Percentiles rank a stretch among this genome's conserved stretches.
Conservation (phyloP, 2,797 vertebrate species). For the Nyctibius grandis region DNA sequence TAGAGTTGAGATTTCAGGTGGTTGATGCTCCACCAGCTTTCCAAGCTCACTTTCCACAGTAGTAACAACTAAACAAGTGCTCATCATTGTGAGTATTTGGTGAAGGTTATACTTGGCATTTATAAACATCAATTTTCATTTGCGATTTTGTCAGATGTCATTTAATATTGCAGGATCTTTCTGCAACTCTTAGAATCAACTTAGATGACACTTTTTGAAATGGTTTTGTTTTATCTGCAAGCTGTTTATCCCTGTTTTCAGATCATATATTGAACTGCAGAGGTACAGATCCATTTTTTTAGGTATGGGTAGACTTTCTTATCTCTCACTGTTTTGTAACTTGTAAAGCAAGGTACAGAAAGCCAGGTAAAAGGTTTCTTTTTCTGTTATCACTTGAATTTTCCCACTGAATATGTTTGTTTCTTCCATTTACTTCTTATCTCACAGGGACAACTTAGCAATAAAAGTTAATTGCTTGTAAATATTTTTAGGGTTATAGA, state of each 20-base stretch:
- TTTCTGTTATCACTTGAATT: neutral
- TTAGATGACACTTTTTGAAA: neutral
- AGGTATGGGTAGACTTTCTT: accelerated
- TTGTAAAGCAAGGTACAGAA: neutral
- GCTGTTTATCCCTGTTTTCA: neutral
- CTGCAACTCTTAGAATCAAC: neutral
- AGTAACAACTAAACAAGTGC: neutral
- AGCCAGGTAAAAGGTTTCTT: neutral
- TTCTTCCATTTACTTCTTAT: neutral
- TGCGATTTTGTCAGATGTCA: neutral
- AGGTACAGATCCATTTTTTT: neutral
- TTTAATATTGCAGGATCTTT: neutral
- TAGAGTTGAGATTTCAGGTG: neutral
- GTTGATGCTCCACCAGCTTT: neutral
- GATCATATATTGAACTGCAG: neutral
- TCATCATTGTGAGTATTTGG: neutral
- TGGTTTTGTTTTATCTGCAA: neutral
- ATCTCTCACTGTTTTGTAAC: neutral
- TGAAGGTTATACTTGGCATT: neutral
- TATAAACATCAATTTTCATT: neutral
- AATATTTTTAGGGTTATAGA: neutral
- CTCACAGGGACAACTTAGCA: neutral
- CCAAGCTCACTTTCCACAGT: neutral
- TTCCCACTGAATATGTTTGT: neutral
- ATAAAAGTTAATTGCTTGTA: neutral